Base-by-base conservation (phyloP, 2,888 invertebrate genomes). In the Anorthoa munda region DNA sequence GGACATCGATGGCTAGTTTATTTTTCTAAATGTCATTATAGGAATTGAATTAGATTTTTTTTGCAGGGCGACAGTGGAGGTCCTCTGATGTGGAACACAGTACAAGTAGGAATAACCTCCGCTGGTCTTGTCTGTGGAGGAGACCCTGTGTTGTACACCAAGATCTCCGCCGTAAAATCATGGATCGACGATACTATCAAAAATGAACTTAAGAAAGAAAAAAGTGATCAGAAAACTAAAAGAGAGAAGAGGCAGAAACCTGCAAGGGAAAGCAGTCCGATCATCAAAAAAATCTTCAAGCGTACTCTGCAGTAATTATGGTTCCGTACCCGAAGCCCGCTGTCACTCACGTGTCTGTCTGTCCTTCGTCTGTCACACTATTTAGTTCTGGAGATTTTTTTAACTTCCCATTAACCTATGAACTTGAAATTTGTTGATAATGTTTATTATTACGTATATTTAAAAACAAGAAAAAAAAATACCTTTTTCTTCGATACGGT, bases 41-140 rank as follows among this genome's bases (percentile, higher is more conserved):
- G 39, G 1, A 4, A 26, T 69, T 46, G 39, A 39, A 39, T 39
- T 39, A 39, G 39, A n/a, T 39, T 58, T 45, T 59, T 45, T 58
- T 72, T 69, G 2, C 76, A 92, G 92, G 92, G 91, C 12, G 92
- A 92, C 72, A 92, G 92, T 53, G 92, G 92, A 2, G 92, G 92
- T 13, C 92, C 92, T 0, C 72, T 92, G 0, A 91, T 90, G 0
- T 78, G 80, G 53, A 78, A 86, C 0, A 77, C 86, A 48, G 53
- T 83, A 0, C 91, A 88, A 81, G 83, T 92, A 0, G 92, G 92
- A 0, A 67, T 92, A 0, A 88, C 92, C 0, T 92, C 92, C 0
- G 90, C 89, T 1, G 92, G 92, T n/a, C n/a, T n/a, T n/a, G 85
- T 85, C 0, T 92, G 92, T 46, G 92, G 91, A 0, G 23, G 61